Base-by-base conservation (phyloP, 2,113 vertebrate genomes). In the Cyanocitta stelleri region DNA sequence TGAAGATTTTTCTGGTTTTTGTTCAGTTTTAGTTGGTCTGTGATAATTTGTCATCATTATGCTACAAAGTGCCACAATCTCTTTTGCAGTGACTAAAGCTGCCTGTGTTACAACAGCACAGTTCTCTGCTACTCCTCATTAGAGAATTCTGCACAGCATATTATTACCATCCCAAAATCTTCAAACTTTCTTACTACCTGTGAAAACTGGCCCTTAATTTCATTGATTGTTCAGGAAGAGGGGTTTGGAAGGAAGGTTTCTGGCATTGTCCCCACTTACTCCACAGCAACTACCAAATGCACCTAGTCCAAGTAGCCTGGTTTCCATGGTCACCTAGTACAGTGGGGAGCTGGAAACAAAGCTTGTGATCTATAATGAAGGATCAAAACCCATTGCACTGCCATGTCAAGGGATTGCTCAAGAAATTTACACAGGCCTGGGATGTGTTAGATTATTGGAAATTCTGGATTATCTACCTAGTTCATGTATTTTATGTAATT, bases 51-150 rank as follows among this genome's bases (percentile, higher is more conserved):
- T 20, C 72, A 75, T n/a, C 7, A 4, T 62, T 68, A 17, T 9
- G 3, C 16, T 86, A 20, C 0, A 1, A 66, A 85, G 51, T 29
- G 17, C 49, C 14, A 4, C 2, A 1, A 16, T 13, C 10, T 58
- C 29, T 76, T 76, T 26, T 41, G 18, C 32, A 33, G 37, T 58
- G 30, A 30, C 37, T 73, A 12, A 58, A 81, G 29, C 48, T 76
- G 39, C 62, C 44, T 24, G 23, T 52, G 22, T 41, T 49, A 14
- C 10, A 32, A 5, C 12, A 74, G 64, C 3, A 3, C 20, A 33
- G 21, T 66, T 80, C 32, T n/a, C 51, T 64, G 37, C 20, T 68
- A 0, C 8, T 44, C 9, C 51, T 13, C 3, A 1, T 49, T 66
- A 10, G 14, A 39, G 27, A 86, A 35, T 71, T 67, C 35, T 63